Evolutionary conservation across 2,113 vertebrate species (phyloP).

Genomic region (Hydrochoerus hydrochaeris): DNA sequence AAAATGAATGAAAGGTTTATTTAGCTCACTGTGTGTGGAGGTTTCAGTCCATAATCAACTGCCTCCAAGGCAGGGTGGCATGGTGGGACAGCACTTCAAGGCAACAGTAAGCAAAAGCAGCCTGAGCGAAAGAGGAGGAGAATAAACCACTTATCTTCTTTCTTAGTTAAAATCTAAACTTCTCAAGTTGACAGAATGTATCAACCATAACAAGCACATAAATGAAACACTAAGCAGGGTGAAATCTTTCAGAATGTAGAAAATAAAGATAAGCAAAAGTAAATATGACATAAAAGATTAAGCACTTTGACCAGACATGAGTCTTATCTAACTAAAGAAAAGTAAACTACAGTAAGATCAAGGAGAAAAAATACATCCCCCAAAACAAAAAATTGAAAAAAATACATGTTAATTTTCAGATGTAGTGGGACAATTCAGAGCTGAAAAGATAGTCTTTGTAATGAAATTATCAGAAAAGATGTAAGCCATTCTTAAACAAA

Average conservation of each 20-base stretch:
- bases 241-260: not conserved
- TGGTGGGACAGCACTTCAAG: too few relatives aligned
- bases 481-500: not conserved
- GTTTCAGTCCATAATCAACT: too few relatives aligned
- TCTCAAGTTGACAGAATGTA: too few relatives aligned
- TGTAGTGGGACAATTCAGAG: not conserved
- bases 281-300: not conserved
- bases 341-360: not conserved
- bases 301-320: not conserved
- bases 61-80: too few relatives aligned
- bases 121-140: too few relatives aligned
- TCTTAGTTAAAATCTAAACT: too few relatives aligned
- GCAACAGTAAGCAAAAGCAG: too few relatives aligned
- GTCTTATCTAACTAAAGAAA: not conserved
- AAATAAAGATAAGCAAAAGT: not conserved
- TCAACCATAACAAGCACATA: too few relatives aligned
- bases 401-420: not conserved
- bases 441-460: not conserved
- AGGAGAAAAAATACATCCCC: not conserved
- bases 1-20: too few relatives aligned
- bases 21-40: too few relatives aligned
- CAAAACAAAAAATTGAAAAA: not conserved
- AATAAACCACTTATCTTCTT: too few relatives aligned
- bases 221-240: not conserved
- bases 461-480: not conserved